Base-by-base conservation (phyloP, 2,888 invertebrate species). In the Cheilosia scutellata region DNA sequence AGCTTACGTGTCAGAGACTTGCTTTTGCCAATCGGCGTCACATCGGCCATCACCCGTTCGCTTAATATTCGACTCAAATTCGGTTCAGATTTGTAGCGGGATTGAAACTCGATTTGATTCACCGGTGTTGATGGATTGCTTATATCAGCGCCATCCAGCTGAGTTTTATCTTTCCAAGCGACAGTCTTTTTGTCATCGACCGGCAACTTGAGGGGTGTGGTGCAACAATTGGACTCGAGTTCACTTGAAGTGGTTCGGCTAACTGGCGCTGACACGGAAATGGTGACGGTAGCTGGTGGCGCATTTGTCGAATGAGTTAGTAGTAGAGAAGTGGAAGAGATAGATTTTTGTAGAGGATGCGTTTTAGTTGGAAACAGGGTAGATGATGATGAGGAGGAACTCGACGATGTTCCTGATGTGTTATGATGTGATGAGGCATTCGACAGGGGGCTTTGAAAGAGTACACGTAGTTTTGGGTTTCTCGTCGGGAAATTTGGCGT, bases 61-160 rank as follows among this genome's bases (percentile, higher is more conserved):
- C 65, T 68, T 0, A 79, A n/a, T 20, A 88, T 83, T 44, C 60
- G 86, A 86, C 89, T 90, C n/a, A 92, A 87, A 90, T 92, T 91
- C 63, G 92, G 92, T 87, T 92, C 92, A 0, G 92, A 92, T 88
- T 91, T 92, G 86, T 90, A 92, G 55, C 91, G 89, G 20, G 90
- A 89, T n/a, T 89, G 89, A 11, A 89, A 86, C 60, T 90, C 89
- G 58, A 77, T 88, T 47, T 87, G 76, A 63, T 88, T 89, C 25
- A 87, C 44, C 0, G 90, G 89, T 5, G 90, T 90, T 42, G 88
- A 89, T 0, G 89, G 89, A 88, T 90, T 89, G 9, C 88, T 89
- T 62, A 88, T 88, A 29, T 89, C 89, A 51, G 89, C 89, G 37
- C 89, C 88, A 31, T 90, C 88, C 1, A 88, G 66, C 47, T 91